phyloP scores from a whole-genome alignment of 1,140 invertebrate species.

The Dendrolimus kikuchii region DNA sequence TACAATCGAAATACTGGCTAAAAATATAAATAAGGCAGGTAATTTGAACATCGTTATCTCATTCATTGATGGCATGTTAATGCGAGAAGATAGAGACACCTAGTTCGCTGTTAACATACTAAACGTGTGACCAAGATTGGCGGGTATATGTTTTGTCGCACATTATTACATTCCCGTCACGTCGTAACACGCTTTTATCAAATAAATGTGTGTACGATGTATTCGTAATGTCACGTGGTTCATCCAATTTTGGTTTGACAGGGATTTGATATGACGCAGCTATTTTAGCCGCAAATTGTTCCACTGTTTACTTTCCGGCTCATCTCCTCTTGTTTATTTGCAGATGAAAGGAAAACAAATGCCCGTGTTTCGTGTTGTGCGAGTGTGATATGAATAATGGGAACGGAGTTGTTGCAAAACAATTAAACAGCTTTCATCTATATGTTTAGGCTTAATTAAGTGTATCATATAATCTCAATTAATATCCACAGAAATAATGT shows the following conservation, averaged over 20 bases:
- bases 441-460: no score
- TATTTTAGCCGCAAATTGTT: slow-evolving; percentile 14
- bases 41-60: neutral
- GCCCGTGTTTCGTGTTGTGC: no score
- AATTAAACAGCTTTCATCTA: no score
- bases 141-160: slow-evolving; percentile 29
- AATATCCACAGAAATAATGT: no score
- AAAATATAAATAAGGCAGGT: no score
- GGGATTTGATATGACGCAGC: slow-evolving; percentile 24
- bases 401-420: no score
- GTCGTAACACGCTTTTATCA: slow-evolving; percentile 44
- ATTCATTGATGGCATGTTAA: slow-evolving; percentile 13
- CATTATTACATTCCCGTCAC: slow-evolving; percentile 60
- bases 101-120: slow-evolving; percentile 33
- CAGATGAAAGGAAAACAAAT: slow-evolving; percentile 3
- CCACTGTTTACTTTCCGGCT: neutral
- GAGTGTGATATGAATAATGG: no score
- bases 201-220: slow-evolving; percentile 44
- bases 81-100: neutral
- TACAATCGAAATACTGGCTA: no score
- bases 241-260: slow-evolving; percentile 46
- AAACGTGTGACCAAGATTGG: slow-evolving; percentile 41
- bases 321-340: neutral
- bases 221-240: slow-evolving; percentile 37
- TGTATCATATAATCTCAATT: no score